A percentile compares a stretch with the other conserved stretches of the same genome.
Evolutionary conservation across 2,797 vertebrate genomes (phyloP).

Genomic region (Triplophysa bombifrons): DNA sequence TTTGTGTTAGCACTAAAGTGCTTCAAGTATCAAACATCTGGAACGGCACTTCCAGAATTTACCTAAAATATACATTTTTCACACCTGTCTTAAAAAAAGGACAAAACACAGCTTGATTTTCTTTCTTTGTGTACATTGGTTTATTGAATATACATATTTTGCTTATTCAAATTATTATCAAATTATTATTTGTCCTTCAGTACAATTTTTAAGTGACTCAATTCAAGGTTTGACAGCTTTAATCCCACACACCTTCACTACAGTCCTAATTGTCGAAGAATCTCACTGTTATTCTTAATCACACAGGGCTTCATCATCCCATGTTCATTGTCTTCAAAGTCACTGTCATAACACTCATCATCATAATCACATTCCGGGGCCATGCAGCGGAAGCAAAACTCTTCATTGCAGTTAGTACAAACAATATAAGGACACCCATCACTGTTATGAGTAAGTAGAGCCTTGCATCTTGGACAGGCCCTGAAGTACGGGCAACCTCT

Average conservation of each 20-base stretch:
- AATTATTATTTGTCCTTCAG: not conserved
- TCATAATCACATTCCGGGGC: not conserved
- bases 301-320: not conserved
- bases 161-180: not conserved
- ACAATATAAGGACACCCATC: slow-evolving; percentile 51
- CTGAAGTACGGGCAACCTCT: slow-evolving; percentile 58
- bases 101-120: not conserved
- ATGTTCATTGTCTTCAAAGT: not conserved
- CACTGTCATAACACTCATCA: not conserved
- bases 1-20: too few relatives aligned
- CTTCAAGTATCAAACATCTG: too few relatives aligned
- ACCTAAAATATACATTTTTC: too few relatives aligned
- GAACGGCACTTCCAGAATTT: too few relatives aligned
- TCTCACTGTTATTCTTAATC: not conserved
- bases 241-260: not conserved
- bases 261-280: slow-evolving; percentile 15
- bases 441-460: slow-evolving; percentile 56
- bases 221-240: not conserved
- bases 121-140: not conserved
- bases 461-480: slow-evolving; percentile 54
- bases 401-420: slow-evolving; percentile 34
- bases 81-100: too few relatives aligned
- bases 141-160: not conserved
- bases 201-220: not conserved
- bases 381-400: slow-evolving; percentile 60